Evolutionary conservation across 2,888 invertebrate genomes (phyloP).

Genomic region (Amphipyra tragopoginis): DNA sequence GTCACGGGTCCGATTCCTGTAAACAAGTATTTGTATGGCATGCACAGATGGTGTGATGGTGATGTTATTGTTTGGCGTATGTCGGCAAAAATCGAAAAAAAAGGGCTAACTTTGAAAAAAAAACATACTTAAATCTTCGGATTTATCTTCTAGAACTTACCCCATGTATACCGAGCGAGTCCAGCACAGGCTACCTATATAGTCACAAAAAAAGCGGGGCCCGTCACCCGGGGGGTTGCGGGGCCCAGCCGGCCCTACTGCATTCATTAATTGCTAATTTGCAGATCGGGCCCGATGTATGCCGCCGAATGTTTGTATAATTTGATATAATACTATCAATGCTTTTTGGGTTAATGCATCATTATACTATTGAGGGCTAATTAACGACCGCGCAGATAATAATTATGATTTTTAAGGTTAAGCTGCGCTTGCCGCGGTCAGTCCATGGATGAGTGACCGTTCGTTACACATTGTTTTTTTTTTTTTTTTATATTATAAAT

Average conservation of each 20-base stretch:
- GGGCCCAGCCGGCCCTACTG: conserved; percentile 70
- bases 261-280: conserved; percentile 89
- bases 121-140: conserved; percentile 54
- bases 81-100: no score
- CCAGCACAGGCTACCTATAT: conserved; percentile 80
- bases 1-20: no score
- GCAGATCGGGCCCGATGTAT: conserved; percentile 82
- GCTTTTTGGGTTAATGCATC: conserved; percentile 46
- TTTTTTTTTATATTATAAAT: no score
- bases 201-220: conserved; percentile 73
- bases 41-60: no score
- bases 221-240: conserved; percentile 58
- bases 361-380: conserved; percentile 4
- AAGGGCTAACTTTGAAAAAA: no score
- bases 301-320: conserved; percentile 61
- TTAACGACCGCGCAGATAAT: no score
- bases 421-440: no score
- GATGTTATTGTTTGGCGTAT: background rate
- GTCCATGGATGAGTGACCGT: no score
- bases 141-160: conserved; percentile 56
- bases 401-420: no score
- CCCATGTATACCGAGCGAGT: conserved; percentile 63
- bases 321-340: conserved; percentile 53
- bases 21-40: no score
- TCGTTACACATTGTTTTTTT: no score